Evolutionary conservation across 2,888 invertebrate species (phyloP).

Genomic region (Meganola albula): DNA sequence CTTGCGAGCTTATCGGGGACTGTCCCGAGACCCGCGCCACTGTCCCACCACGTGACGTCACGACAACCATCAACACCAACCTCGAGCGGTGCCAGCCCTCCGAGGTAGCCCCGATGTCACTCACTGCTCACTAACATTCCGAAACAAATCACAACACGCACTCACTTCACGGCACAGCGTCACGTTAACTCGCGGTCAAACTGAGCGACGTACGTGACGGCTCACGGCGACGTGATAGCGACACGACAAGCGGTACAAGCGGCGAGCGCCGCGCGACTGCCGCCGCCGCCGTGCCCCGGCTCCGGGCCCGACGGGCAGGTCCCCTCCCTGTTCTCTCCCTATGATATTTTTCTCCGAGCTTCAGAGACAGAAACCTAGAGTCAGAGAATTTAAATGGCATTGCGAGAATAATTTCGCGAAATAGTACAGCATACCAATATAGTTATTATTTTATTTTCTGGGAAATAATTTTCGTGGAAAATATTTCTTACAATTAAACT

Average conservation of each 20-base stretch:
- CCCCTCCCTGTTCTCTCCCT: constrained; percentile 15
- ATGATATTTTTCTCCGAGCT: constrained; percentile 20
- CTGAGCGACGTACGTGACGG: constrained; percentile 9
- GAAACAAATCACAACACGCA: constrained; percentile 31
- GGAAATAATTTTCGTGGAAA: constrained; percentile 17
- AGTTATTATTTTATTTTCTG: constrained; percentile 15
- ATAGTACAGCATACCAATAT: constrained; percentile 25
- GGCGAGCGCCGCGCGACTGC: constrained; percentile 57
- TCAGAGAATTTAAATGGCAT: constrained; percentile 29
- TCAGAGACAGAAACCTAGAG: constrained; percentile 7
- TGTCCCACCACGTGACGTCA: too few relatives aligned
- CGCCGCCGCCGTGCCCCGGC: constrained; percentile 21
- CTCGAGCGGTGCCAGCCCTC: constrained; percentile 56
- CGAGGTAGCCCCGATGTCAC: constrained; percentile 45
- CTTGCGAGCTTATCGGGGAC: too few relatives aligned
- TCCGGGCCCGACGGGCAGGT: constrained; percentile 12
- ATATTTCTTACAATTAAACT: neutral
- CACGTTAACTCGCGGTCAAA: constrained; percentile 15
- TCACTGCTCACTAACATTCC: constrained; percentile 45
- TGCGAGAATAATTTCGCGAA: constrained; percentile 26
- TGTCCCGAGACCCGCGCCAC: too few relatives aligned
- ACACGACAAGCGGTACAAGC: constrained; percentile 22
- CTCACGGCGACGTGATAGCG: neutral
- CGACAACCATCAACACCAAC: too few relatives aligned
- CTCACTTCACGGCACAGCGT: constrained; percentile 39